phyloP scores from a whole-genome alignment of 2,888 invertebrate species.

The Spilarctia lutea region DNA sequence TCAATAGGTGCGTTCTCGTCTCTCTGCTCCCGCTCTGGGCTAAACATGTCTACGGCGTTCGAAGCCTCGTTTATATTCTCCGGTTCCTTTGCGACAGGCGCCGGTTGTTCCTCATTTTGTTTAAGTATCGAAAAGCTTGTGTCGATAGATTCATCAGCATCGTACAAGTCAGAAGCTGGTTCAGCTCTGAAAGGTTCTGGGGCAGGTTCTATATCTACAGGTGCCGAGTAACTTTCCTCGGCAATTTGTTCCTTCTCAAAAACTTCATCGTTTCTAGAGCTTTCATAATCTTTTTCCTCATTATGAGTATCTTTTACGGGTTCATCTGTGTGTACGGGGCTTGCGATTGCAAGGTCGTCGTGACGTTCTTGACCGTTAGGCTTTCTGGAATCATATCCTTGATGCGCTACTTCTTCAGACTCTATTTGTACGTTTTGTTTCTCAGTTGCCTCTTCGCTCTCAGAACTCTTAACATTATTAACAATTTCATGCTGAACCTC shows the following conservation, averaged over 20 bases:
- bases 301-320: neutral
- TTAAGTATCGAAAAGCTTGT: constrained; percentile 65
- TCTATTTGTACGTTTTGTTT: constrained; percentile 33
- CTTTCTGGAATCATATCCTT: constrained; percentile 16
- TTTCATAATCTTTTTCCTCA: constrained; percentile 1
- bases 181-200: constrained; percentile 20
- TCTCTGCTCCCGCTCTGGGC: constrained; percentile 40
- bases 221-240: constrained; percentile 12
- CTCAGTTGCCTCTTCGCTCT: constrained; percentile 18
- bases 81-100: constrained; percentile 42
- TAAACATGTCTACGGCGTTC: constrained; percentile 65
- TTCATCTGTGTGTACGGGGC: neutral
- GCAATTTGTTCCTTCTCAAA: constrained; percentile 19
- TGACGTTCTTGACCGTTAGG: constrained; percentile 5
- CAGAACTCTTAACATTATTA: constrained; percentile 1
- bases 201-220: constrained; percentile 2
- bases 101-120: constrained; percentile 23
- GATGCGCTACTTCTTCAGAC: constrained; percentile 4
- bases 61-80: constrained; percentile 25
- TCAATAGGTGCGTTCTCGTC: constrained; percentile 26
- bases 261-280: constrained; percentile 1
- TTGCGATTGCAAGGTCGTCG: neutral
- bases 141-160: constrained; percentile 67
- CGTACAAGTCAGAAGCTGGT: constrained; percentile 59
- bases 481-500: constrained; percentile 22